These are phyloP conservation scores for Sympetrum striolatum DNA, from an alignment of 2,888 invertebrate species.

Conservation along the genomic window DNA sequence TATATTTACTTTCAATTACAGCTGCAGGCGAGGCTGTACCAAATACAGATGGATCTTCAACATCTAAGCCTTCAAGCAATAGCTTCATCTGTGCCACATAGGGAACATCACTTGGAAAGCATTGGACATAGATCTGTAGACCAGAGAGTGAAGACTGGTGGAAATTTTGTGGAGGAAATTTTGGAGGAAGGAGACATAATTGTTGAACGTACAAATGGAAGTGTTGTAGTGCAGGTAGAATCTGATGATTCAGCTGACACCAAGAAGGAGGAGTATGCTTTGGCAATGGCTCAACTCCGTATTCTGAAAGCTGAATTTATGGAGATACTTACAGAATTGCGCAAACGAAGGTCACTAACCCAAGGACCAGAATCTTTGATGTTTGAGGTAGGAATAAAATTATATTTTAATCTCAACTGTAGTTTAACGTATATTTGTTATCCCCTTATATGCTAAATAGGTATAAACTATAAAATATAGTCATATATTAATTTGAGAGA, in stretches of 20 bases:
- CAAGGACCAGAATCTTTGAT: slow-evolving; percentile 46
- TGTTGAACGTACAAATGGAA: slow-evolving; percentile 49
- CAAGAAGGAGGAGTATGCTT: neutral
- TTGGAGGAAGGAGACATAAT: slow-evolving; percentile 53
- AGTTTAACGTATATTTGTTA: too few species aligned
- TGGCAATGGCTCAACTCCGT: slow-evolving; percentile 49
- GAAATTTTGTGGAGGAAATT: slow-evolving; percentile 56
- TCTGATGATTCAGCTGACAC: slow-evolving; percentile 8
- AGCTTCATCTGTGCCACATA: slow-evolving; percentile 48
- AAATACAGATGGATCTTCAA: slow-evolving; percentile 32
- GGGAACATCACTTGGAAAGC: slow-evolving; percentile 49
- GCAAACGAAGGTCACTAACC: slow-evolving; percentile 56
- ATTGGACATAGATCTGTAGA: neutral
- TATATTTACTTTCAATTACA: neutral
- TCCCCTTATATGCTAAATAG: too few species aligned
- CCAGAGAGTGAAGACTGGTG: slow-evolving; percentile 49
- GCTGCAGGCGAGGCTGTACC: neutral
- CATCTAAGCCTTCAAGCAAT: slow-evolving; percentile 13
- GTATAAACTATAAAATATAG: too few species aligned
- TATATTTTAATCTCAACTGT: neutral
- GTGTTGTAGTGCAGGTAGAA: slow-evolving; percentile 15
- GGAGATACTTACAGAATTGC: slow-evolving; percentile 57
- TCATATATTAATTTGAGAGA: too few species aligned
- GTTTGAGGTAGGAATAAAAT: slow-evolving; percentile 4
- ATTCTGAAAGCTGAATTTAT: slow-evolving; percentile 59